Base-by-base conservation (phyloP, 2,888 invertebrate species). In the Chloromyia formosa region DNA sequence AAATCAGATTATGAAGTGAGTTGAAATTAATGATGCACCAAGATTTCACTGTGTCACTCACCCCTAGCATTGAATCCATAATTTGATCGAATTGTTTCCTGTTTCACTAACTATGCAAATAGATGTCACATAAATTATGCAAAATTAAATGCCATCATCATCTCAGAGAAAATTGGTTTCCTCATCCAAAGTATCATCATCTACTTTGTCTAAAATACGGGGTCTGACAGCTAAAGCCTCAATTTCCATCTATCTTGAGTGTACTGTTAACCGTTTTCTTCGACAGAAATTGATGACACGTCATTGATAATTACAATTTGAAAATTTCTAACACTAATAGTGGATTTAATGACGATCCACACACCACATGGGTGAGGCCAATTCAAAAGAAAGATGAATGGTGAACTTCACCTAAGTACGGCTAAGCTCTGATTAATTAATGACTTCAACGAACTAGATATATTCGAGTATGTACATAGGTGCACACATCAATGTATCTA, bases 341-440 rank as follows among this genome's bases (percentile, higher is more conserved):
- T 66, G 49, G 45, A 66, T 66, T 35, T 35, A 35, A 35, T 7
- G 27, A 7, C 27, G 27, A 35, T 35, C 27, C 7, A 35, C 27
- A 35, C 27, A 35, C 27, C 27, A 35, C 27, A 35, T 35, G 27
- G 27, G 27, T 7, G 27, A 35, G 27, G 27, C 27, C 27, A 35
- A 35, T 35, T 35, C 3, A 35, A 35, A n/a, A 49, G 49, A 49
- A 22, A 56, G 1, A 22, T 56, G 18, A n/a, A 22, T 20, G 14
- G 20, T 56, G 20, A 14, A 35, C 16, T 27, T 66, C 66, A 66
- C 20, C 62, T 16, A 66, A 49, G 16, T 35, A 35, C 27, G 27
- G 27, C 9, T 40, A 56, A 58, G 71, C 71, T 58, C 71, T 56
- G 56, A 58, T 71, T 71, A 71, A 71, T 56, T 71, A 40, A 42